A percentile compares a stretch with the other conserved stretches of the same genome.
phyloP scores from a whole-genome alignment of 1,140 invertebrate genomes.

The Drosophila lowei region DNA sequence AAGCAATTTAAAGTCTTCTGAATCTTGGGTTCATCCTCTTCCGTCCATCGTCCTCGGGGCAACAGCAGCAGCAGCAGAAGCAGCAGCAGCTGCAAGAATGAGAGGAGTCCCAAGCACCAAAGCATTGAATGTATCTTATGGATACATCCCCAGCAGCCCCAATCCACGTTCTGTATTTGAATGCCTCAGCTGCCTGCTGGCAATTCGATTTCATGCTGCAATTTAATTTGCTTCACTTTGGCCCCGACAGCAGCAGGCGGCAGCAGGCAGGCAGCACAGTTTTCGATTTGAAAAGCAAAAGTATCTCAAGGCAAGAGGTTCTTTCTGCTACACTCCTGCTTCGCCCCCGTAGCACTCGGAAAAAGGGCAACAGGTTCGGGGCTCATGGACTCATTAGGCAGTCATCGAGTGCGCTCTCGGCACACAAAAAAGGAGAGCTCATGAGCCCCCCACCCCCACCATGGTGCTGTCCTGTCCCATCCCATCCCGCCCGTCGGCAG shows the following conservation, averaged over 20 bases:
- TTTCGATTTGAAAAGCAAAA: slow-evolving; percentile 52
- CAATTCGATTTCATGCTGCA: slow-evolving; percentile 67
- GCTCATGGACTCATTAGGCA: slow-evolving; percentile 39
- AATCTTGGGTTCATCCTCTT: slow-evolving; percentile 38
- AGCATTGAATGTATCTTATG: slow-evolving; percentile 32
- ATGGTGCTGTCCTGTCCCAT: too few species aligned
- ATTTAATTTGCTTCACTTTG: slow-evolving; percentile 57
- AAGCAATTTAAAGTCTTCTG: slow-evolving; percentile 56
- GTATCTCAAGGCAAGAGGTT: slow-evolving; percentile 29
- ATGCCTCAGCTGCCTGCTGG: slow-evolving; percentile 56
- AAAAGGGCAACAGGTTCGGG: slow-evolving; percentile 49
- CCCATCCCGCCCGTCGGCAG: slow-evolving; percentile 13
- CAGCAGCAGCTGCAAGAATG: too few species aligned
- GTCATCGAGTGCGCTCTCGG: slow-evolving; percentile 18
- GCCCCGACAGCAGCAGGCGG: slow-evolving; percentile 2
- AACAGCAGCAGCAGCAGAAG: too few species aligned
- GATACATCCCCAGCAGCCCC: slow-evolving; percentile 8
- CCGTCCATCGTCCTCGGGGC: slow-evolving; percentile 6
- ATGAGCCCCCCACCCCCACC: neutral
- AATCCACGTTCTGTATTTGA: slow-evolving; percentile 17
- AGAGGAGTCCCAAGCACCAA: slow-evolving; percentile 18
- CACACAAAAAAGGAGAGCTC: neutral
- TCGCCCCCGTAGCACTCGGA: neutral
- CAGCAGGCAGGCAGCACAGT: slow-evolving; percentile 4
- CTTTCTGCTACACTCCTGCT: neutral